These are phyloP conservation scores for Heteractis magnifica DNA, from an alignment of 92 coral and sea anemone species.

Conservation along the genomic window DNA sequence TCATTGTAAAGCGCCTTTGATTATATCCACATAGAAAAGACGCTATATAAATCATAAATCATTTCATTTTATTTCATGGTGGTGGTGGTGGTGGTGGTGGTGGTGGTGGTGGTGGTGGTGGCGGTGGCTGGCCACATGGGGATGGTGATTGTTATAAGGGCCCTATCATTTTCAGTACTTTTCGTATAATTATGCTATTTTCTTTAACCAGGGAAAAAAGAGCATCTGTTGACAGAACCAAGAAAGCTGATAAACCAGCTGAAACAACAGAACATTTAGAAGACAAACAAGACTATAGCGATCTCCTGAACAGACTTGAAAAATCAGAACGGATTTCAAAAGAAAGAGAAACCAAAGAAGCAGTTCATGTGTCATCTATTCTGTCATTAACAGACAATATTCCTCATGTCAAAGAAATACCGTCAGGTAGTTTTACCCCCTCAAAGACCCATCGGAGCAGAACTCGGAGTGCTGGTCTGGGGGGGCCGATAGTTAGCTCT, in stretches of 20 bases:
- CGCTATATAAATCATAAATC: too few species aligned
- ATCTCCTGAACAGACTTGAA: conserved; percentile 61
- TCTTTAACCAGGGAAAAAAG: conserved; percentile 29
- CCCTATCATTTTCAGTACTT: not conserved
- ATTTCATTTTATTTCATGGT: too few species aligned
- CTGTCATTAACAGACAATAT: not conserved
- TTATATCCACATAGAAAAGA: too few species aligned
- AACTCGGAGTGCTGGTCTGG: conserved; percentile 32
- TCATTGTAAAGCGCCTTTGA: too few species aligned
- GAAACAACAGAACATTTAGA: conserved; percentile 18
- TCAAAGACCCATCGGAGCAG: conserved; percentile 28
- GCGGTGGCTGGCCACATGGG: not conserved
- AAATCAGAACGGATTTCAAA: conserved; percentile 33
- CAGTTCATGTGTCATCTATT: not conserved
- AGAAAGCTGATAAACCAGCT: conserved; percentile 18
- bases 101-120: too few species aligned
- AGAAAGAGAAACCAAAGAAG: conserved; percentile 3
- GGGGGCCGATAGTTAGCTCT: conserved; percentile 64
- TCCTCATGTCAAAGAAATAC: not conserved
- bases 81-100: too few species aligned
- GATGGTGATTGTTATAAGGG: not conserved
- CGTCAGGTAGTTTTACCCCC: conserved; percentile 7
- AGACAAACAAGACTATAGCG: conserved; percentile 55
- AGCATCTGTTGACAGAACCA: conserved; percentile 23
- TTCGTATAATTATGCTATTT: not conserved